Conservation (phyloP, 2,888 invertebrate genomes). For the Philereme transversata region DNA sequence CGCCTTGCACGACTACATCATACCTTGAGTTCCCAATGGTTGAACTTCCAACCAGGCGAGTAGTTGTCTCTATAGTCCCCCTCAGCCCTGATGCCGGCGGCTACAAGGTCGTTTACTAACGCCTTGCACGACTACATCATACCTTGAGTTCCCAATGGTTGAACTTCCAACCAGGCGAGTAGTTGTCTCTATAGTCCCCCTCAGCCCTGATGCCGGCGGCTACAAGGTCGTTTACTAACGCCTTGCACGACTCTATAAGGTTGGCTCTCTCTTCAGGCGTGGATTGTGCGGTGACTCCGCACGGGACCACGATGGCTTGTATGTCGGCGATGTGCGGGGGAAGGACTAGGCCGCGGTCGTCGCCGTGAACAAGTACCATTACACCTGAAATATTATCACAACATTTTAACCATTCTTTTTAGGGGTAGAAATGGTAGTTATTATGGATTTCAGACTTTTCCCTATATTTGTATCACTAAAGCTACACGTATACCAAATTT, state of each 20-base stretch:
- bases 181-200: constrained; percentile 96
- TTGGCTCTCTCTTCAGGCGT: constrained; percentile 87
- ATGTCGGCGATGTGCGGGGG: constrained; percentile 96
- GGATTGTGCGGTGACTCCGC: constrained; percentile 95
- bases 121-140: constrained; percentile 88
- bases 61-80: constrained; percentile 97
- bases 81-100: constrained; percentile 88
- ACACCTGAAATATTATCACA: constrained; percentile 81
- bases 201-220: constrained; percentile 88
- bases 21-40: constrained; percentile 98
- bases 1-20: no score
- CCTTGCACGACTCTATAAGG: constrained; percentile 88
- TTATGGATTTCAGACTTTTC: no score
- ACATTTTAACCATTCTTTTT: neutral
- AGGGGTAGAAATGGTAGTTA: no score
- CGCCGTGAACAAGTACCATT: constrained; percentile 96
- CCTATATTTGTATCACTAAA: no score
- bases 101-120: constrained; percentile 86
- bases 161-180: constrained; percentile 99
- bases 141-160: constrained; percentile 98
- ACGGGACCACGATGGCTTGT: constrained; percentile 96
- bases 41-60: constrained; percentile 99
- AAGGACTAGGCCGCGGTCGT: constrained; percentile 97
- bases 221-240: constrained; percentile 86
- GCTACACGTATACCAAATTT: no score